These are phyloP conservation scores for Thecocarcelia acutangulata DNA, from an alignment of 2,888 invertebrate genomes.

Conservation along the genomic window DNA sequence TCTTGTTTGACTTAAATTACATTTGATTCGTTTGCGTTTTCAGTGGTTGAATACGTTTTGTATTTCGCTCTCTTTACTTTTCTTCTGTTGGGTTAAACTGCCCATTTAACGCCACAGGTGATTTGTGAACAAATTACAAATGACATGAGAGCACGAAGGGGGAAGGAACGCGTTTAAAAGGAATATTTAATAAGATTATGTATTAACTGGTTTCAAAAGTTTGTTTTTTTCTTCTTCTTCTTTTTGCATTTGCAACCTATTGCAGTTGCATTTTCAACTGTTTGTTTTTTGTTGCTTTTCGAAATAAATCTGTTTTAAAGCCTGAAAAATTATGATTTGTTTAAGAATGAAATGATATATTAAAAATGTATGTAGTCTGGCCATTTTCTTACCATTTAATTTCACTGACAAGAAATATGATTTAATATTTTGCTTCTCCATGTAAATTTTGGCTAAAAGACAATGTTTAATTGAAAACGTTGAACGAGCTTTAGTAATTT, in stretches of 20 bases:
- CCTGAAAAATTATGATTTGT: neutral
- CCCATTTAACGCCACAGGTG: conserved; percentile 71
- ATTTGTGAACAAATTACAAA: conserved; percentile 71
- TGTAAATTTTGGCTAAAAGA: too few species aligned
- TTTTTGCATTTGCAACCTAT: neutral
- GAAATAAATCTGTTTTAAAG: neutral
- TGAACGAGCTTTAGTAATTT: too few species aligned
- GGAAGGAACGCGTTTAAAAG: conserved; percentile 25
- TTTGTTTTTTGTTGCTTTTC: neutral
- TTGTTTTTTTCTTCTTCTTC: neutral
- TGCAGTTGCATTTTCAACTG: conserved; percentile 31
- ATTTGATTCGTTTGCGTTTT: conserved; percentile 57
- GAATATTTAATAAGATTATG: conserved; percentile 27
- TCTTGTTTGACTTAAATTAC: conserved; percentile 63
- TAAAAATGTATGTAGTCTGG: too few species aligned
- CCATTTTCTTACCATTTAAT: too few species aligned
- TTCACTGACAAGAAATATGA: too few species aligned
- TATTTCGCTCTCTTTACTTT: neutral
- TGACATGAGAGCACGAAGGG: conserved; percentile 65
- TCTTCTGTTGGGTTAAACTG: conserved; percentile 48
- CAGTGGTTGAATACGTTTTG: neutral
- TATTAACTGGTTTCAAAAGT: conserved; percentile 30
- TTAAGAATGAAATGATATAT: too few species aligned
- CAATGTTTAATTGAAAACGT: too few species aligned
- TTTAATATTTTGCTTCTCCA: too few species aligned